Evolutionary conservation across 2,113 vertebrate species (phyloP), one percentile per base, ranked within the genome.

Genomic region (Tychaedon coryphoeus): DNA sequence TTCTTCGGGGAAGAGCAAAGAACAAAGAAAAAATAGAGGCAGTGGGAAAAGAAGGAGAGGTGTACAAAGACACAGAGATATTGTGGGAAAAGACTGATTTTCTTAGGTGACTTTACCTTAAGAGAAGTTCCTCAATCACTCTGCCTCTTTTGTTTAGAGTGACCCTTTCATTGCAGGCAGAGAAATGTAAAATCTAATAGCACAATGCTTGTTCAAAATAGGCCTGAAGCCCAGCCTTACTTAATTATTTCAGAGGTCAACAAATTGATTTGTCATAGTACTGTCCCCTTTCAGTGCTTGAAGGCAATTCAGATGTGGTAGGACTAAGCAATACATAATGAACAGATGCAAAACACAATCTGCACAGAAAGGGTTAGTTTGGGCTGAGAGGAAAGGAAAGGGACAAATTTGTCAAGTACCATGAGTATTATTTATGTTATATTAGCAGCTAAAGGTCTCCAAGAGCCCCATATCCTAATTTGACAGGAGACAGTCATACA

Each of bases 181-280:
- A 82, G 36, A 95, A 91, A 85, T 0, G 1, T 17, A 48, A 86
- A 90, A 90, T 73, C 1, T 0, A 82, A 67, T 14, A 82, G 25
- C 2, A 1, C 31, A 12, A 36, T 47, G 57, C 26, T 80, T 56
- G 45, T 73, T 92, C 91, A 80, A 95, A 94, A 61, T 4, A 80
- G 67, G 74, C 72, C 69, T 66, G 38, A 33, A 73, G 77, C 47
- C 38, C 48, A 19, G 57, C 0, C 0, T 70, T 53, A 65, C 54
- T 67, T 94, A 88, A 92, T 95, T 95, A 95, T 83, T 94, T 92
- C 74, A 90, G 88, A 90, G 76, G 66, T 76, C 89, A 94, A 86
- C 34, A 91, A 95, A 96, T 48, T 83, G 92, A 96, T 95, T 90
- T 75, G 61, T 74, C 76, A 74, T 45, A 86, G 57, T 75, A 36